phyloP scores from a whole-genome alignment of 2,797 vertebrate genomes.

The Cyprinella venusta region DNA sequence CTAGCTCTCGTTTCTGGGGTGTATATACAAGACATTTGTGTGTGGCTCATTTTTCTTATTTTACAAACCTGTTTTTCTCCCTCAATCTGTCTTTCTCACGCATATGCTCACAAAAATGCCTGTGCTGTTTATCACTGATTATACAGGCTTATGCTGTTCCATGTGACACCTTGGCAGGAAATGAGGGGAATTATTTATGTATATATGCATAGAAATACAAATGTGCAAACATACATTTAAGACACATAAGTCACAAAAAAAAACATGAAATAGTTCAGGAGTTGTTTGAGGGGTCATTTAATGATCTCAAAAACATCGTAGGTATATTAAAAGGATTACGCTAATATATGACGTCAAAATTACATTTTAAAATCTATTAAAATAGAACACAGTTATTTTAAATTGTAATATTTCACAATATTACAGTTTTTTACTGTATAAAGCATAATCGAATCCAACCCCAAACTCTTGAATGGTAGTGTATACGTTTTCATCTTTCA shows the following conservation, averaged over 20 bases:
- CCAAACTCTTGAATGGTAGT: background rate
- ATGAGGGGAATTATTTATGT: constrained; percentile 12
- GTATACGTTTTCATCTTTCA: background rate
- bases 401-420: background rate
- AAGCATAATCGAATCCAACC: background rate
- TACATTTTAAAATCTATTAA: background rate
- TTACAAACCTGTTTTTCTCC: background rate
- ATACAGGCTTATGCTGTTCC: constrained; percentile 18
- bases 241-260: background rate
- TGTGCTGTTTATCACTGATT: constrained; percentile 20
- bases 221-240: background rate
- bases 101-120: background rate
- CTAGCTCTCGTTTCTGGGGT: constrained; percentile 24
- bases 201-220: constrained; percentile 20
- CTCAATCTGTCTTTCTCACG: background rate
- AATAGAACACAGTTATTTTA: background rate
- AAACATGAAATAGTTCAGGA: background rate
- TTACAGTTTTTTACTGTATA: background rate
- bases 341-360: too few species aligned
- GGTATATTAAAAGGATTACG: background rate
- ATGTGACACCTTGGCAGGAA: constrained; percentile 36
- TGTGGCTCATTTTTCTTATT: constrained; percentile 7
- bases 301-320: background rate
- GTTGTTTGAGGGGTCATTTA: background rate
- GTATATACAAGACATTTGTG: background rate